A percentile compares a stretch with the other conserved stretches of the same genome.
Conservation (phyloP, 2,113 vertebrate species). For the Copsychus sechellarum region DNA sequence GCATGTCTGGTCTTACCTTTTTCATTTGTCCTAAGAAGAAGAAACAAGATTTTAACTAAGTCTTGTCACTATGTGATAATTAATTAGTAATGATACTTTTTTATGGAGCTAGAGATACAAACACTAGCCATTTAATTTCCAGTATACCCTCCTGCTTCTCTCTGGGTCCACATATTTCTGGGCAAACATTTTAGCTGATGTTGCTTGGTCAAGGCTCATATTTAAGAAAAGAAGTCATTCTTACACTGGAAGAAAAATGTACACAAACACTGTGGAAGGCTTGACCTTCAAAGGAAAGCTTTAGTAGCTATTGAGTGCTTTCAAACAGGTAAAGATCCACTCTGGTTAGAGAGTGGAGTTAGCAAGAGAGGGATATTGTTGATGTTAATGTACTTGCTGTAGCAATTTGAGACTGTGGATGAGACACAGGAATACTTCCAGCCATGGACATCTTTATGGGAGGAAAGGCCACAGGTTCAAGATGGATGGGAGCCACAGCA, state of each 20-base stretch:
- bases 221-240: background rate
- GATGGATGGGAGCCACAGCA: background rate
- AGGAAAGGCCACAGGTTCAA: background rate
- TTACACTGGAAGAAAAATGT: background rate
- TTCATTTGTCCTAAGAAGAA: background rate
- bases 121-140: background rate
- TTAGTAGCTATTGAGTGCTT: background rate
- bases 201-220: background rate
- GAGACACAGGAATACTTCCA: background rate
- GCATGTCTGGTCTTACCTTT: background rate
- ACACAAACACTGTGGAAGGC: background rate
- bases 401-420: background rate
- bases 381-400: background rate
- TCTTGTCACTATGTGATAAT: background rate
- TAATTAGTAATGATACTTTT: background rate
- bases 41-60: background rate
- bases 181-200: background rate
- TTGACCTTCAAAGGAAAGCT: background rate
- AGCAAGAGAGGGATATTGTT: background rate
- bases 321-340: background rate
- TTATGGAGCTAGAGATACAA: background rate
- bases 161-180: background rate
- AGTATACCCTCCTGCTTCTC: background rate
- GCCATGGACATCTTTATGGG: background rate
- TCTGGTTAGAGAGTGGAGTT: background rate